A percentile compares a stretch with the other conserved stretches of the same genome.
Evolutionary conservation across 1,140 invertebrate species (phyloP).

Genomic region (Bicyclus anynana): DNA sequence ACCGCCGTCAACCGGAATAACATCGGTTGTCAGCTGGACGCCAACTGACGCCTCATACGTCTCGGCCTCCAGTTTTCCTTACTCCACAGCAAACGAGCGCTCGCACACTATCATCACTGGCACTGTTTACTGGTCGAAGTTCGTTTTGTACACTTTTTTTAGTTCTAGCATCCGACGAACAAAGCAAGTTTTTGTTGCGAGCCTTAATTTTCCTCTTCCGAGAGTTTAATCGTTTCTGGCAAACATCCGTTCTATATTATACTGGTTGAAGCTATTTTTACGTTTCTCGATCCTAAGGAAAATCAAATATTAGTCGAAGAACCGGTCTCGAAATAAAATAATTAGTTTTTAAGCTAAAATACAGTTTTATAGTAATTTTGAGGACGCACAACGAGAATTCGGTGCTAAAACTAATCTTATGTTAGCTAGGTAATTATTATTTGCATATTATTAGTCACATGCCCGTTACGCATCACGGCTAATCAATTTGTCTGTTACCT

Average conservation of each 20-base stretch:
- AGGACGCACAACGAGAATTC: no score
- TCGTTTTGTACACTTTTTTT: conserved; percentile 18
- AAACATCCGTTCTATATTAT: conserved; percentile 6
- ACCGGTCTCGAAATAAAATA: no score
- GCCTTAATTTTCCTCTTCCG: conserved; percentile 21
- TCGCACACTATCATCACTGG: conserved; percentile 22
- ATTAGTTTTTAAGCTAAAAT: no score
- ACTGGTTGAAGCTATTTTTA: neutral
- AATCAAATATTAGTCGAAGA: no score
- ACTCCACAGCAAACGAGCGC: conserved; percentile 17
- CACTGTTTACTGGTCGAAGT: conserved; percentile 15
- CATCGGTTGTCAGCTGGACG: conserved; percentile 77
- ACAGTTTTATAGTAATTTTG: no score
- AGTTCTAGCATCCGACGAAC: conserved; percentile 1
- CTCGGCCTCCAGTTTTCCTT: conserved; percentile 74
- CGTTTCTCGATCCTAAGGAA: neutral
- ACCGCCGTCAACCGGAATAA: conserved; percentile 67
- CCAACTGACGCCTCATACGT: conserved; percentile 75
- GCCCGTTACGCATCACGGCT: neutral
- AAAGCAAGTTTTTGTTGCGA: conserved; percentile 17
- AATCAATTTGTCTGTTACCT: neutral
- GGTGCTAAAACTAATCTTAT: no score
- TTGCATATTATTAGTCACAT: neutral
- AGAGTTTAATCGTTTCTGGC: conserved; percentile 10
- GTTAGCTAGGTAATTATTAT: neutral